Base-by-base conservation (phyloP, 2,113 vertebrate species). In the Stomatorhinus ivindoensis region DNA sequence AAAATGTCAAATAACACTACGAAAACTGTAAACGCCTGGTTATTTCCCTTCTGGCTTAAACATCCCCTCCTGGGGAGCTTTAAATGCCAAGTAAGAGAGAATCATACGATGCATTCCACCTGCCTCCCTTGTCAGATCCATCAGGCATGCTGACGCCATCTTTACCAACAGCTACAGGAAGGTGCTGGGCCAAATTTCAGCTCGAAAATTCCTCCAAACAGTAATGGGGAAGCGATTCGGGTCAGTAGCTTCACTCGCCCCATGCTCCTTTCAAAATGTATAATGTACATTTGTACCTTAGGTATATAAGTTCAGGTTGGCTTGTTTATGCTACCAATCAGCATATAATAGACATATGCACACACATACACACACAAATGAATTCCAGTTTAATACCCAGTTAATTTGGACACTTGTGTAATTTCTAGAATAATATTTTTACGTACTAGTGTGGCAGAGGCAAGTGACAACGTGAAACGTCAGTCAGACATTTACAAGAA, bases 111-210 rank as follows among this genome's bases (percentile, higher is more conserved):
- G 15, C 55, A 27, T 15, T 90, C 87, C 80, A 0, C 91, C 86
- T 90, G 65, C 92, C 55, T 58, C 83, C 87, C 39, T 50, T 35
- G 87, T 90, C 47, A 99, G 98, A 93, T 95, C 91, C 46, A 96
- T 95, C 87, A 97, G 98, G 89, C 97, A 99, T 0, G 97, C 97
- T 0, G 98, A 99, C 0, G 97, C 98, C 93, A 97, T 99, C 92
- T 99, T 99, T 91, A 98, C 97, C 0, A 98, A 98, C 93, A 96
- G 95, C 92, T 99, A 99, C 94, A 96, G 98, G 89, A 99, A 98
- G 89, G 96, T 99, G 90, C 95, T 98, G 92, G 96, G 97, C 46
- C 97, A 98, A 91, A 96, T 99, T 90, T 98, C 97, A 0, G 97
- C 97, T 89, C 96, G 97, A 88, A 97, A 97, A 91, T 96, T 97